Percentiles rank a stretch among this genome's conserved stretches.
Conservation (phyloP, 2,888 invertebrate genomes). For the Peribatodes rhomboidaria region DNA sequence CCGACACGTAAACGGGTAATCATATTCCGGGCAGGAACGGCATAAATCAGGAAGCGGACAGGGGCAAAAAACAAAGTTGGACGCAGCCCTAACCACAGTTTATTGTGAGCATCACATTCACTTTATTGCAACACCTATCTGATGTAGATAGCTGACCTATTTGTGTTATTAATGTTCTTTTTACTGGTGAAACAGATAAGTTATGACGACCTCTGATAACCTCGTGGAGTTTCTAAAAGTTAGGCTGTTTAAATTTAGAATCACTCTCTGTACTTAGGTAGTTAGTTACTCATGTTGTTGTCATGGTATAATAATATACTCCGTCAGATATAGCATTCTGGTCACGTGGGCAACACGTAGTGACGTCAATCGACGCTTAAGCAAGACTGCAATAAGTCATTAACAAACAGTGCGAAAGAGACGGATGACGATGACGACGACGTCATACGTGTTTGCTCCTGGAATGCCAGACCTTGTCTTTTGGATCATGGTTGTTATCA, state of each 20-base stretch:
- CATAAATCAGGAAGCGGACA: conserved; percentile 82
- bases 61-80: conserved; percentile 75
- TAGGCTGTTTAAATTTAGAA: background rate
- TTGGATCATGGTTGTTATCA: no score
- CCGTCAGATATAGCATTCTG: no score
- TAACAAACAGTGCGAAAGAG: no score
- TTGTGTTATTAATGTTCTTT: conserved; percentile 50
- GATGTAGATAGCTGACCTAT: conserved; percentile 60
- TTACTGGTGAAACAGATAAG: conserved; percentile 20
- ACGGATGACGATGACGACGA: no score
- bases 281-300: background rate
- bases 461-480: no score
- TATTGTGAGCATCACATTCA: conserved; percentile 73
- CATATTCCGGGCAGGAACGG: conserved; percentile 80
- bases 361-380: no score
- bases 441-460: no score
- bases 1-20: conserved; percentile 78
- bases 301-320: no score
- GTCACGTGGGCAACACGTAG: no score
- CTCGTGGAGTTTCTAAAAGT: background rate
- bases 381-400: no score
- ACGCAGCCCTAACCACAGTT: conserved; percentile 73
- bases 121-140: conserved; percentile 67
- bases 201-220: background rate
- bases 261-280: background rate